Evolutionary conservation across 2,113 vertebrate species (phyloP).

Genomic region (Diglossa brunneiventris): DNA sequence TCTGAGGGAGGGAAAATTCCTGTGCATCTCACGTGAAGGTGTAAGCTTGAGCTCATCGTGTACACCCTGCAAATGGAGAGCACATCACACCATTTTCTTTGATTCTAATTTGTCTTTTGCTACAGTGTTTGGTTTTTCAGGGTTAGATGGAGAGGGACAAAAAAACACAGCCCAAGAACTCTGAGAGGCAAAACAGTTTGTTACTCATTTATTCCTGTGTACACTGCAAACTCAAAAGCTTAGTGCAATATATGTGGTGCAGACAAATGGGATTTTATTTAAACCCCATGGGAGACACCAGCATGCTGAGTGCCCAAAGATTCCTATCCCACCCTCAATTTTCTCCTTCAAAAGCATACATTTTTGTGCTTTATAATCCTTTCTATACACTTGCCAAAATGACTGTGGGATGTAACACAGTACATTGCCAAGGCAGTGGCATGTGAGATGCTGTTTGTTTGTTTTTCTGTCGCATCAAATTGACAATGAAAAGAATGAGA

Average conservation of each 20-base stretch:
- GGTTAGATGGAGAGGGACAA: neutral
- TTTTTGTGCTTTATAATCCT: neutral
- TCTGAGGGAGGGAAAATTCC: neutral
- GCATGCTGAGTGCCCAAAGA: neutral
- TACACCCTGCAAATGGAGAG: neutral
- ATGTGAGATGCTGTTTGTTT: neutral
- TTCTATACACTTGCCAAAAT: neutral
- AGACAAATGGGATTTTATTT: neutral
- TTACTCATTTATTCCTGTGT: neutral
- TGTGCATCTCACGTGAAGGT: accelerated
- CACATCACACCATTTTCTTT: neutral
- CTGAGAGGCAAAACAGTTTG: neutral
- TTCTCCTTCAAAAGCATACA: neutral
- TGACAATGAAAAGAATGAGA: neutral
- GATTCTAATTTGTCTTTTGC: neutral
- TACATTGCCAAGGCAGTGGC: neutral
- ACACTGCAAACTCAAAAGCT: neutral
- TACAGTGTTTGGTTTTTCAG: neutral
- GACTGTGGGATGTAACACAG: neutral
- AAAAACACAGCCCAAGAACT: neutral
- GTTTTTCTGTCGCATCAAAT: neutral
- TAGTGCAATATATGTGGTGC: neutral
- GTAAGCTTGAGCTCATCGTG: neutral
- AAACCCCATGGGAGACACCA: neutral
- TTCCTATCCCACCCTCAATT: neutral